These are phyloP conservation scores for Creontiades dilutus DNA, from an alignment of 2,888 invertebrate genomes.

Conservation along the genomic window DNA sequence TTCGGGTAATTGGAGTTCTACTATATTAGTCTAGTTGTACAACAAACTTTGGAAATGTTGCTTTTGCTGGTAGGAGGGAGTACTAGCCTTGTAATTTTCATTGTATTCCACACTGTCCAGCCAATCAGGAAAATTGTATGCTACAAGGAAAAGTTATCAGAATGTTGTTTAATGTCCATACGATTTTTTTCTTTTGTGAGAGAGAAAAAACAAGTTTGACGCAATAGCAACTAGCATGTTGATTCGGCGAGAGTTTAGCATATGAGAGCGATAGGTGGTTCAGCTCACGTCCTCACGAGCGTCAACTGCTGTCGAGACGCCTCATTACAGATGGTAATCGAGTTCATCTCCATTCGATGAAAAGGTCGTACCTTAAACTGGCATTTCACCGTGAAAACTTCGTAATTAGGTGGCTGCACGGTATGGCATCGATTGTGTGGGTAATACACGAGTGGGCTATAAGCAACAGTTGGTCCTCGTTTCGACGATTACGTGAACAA, in stretches of 20 bases:
- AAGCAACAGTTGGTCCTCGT: no score
- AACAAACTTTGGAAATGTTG: no score
- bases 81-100: no score
- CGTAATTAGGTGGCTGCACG: no score
- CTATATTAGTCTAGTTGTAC: no score
- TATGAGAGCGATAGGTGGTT: background rate
- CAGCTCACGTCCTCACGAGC: background rate
- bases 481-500: no score
- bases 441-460: no score
- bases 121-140: background rate
- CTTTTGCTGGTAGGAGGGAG: no score
- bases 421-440: no score
- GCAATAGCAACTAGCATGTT: background rate
- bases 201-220: background rate
- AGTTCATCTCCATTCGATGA: background rate
- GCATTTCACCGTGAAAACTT: background rate
- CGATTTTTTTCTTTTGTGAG: no score
- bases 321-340: background rate
- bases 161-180: background rate
- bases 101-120: no score
- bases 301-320: conserved; percentile 19
- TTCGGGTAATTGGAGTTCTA: no score
- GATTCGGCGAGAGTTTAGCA: conserved; percentile 16
- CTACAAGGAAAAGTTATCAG: conserved; percentile 2
- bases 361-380: background rate